Conservation (phyloP, 2,797 vertebrate genomes). For the Hemibagrus guttatus region DNA sequence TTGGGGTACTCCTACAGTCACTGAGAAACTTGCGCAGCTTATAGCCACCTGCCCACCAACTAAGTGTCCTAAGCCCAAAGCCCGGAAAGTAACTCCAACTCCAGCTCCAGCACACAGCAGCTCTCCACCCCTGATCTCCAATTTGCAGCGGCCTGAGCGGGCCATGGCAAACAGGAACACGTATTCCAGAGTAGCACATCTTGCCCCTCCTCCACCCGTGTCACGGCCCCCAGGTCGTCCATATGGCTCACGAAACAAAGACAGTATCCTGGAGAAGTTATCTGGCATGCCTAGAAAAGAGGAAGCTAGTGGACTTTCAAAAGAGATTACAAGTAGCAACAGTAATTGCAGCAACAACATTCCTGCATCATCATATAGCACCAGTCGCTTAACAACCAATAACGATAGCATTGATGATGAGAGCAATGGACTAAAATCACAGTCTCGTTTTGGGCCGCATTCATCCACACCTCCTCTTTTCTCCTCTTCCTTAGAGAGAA, state of each 20-base stretch:
- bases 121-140: constrained; percentile 78
- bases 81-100: constrained; percentile 69
- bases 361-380: constrained; percentile 68
- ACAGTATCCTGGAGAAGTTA: constrained; percentile 70
- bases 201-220: constrained; percentile 75
- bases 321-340: constrained; percentile 61
- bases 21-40: constrained; percentile 94
- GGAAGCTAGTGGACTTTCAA: constrained; percentile 68
- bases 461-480: constrained; percentile 62
- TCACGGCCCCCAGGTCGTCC: constrained; percentile 79
- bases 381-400: constrained; percentile 62
- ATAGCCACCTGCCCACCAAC: constrained; percentile 94
- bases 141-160: constrained; percentile 77
- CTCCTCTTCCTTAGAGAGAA: constrained; percentile 67
- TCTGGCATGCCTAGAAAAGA: constrained; percentile 67
- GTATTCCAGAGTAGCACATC: constrained; percentile 76
- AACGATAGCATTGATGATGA: constrained; percentile 62
- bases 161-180: constrained; percentile 79
- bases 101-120: constrained; percentile 64
- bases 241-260: constrained; percentile 79
- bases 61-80: constrained; percentile 92
- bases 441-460: constrained; percentile 67
- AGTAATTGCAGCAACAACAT: constrained; percentile 68
- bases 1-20: constrained; percentile 89
- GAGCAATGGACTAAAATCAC: constrained; percentile 68